phyloP scores from a whole-genome alignment of 2,797 vertebrate species.

The Hyperoplus lanceolatus region DNA sequence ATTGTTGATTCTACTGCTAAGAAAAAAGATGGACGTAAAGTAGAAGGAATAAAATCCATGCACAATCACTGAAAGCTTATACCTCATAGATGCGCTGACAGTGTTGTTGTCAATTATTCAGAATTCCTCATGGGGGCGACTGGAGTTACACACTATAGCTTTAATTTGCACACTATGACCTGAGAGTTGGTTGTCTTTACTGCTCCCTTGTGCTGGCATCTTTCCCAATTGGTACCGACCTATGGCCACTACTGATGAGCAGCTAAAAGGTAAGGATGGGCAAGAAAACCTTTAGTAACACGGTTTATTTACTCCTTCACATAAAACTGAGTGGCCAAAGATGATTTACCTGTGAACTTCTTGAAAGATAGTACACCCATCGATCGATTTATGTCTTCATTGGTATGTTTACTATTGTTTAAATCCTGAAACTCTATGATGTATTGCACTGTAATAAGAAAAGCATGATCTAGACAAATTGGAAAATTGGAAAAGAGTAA shows the following conservation, averaged over 20 bases:
- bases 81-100: no score
- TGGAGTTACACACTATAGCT: conserved; percentile 14
- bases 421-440: not conserved
- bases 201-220: conserved; percentile 38
- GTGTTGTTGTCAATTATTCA: no score
- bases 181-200: conserved; percentile 44
- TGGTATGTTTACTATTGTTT: not conserved
- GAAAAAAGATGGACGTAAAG: no score
- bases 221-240: conserved; percentile 59
- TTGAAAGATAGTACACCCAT: not conserved
- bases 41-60: no score
- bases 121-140: no score
- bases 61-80: no score
- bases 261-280: conserved; percentile 14
- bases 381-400: not conserved
- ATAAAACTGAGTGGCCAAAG: not conserved
- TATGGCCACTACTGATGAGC: conserved; percentile 46
- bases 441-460: not conserved
- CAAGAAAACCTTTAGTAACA: conserved; percentile 6
- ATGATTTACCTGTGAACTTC: not conserved
- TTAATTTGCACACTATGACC: conserved; percentile 58
- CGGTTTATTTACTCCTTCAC: not conserved
- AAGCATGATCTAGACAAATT: not conserved
- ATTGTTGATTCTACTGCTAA: no score
- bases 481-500: not conserved